Evolutionary conservation across 2,888 invertebrate species (phyloP), one percentile per base, ranked within the genome.

Genomic region (Drosophila falleni): DNA sequence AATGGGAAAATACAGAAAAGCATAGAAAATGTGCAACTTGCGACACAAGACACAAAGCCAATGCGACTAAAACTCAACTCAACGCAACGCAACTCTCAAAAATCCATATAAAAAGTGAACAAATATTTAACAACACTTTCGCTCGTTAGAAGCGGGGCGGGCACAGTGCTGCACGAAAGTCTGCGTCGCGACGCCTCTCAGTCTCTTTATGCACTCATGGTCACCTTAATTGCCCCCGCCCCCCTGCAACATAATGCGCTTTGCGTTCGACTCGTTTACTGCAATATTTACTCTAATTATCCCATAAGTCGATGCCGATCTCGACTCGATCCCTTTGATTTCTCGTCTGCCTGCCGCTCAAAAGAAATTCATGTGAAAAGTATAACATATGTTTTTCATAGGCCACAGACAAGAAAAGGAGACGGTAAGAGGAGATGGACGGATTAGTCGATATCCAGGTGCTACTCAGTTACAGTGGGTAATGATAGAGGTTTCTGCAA

Each of bases 61-160:
- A 55, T 54, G 71, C 56, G 67, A 58, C 69, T 59, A 66, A 69
- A 69, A 58, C 58, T 47, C 16, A 64, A 44, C 15, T 29, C 23
- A 42, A 33, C 5, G n/a, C 37, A 29, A 42, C 15, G 37, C 39
- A 29, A 42, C 51, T 53, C 41, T 58, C 39, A 47, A 55, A 42
- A 42, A 76, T 46, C 63, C 31, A 46, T 42, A 62, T 19, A 58
- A 58, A 59, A 65, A 58, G 49, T 56, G 49, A 64, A 71, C 63
- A 89, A 74, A 87, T 84, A 87, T 84, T 87, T 86, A 72, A 81
- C 81, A 87, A 83, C 89, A 86, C 86, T 86, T 86, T 86, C 86
- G 90, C 86, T 89, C 86, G 87, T 89, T 89, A 89, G 89, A 86
- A 86, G 89, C 88, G 72, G 66, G 70, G 75, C 88, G 79, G 64